Evolutionary conservation across 2,888 invertebrate species (phyloP).

Genomic region (Octonoba sinensis): DNA sequence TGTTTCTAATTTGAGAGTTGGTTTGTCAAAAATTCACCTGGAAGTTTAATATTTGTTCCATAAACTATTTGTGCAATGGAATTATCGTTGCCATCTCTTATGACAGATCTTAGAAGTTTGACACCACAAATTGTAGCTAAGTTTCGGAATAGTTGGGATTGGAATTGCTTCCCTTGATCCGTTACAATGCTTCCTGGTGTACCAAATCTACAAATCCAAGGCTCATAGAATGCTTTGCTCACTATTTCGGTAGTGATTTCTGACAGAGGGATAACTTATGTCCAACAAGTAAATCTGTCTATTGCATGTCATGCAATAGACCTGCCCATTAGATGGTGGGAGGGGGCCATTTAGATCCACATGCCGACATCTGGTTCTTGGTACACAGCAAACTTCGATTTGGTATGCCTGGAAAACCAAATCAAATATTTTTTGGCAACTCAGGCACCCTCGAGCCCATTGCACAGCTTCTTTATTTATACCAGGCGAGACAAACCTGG

Average conservation of each 20-base stretch:
- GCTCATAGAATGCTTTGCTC: constrained; percentile 68
- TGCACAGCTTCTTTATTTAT: no score
- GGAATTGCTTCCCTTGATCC: constrained; percentile 69
- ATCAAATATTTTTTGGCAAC: no score
- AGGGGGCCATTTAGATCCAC: constrained; percentile 46
- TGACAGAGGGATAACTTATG: constrained; percentile 69
- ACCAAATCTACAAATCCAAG: constrained; percentile 71
- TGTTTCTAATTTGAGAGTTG: background rate
- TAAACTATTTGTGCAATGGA: constrained; percentile 24
- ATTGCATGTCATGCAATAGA: constrained; percentile 3
- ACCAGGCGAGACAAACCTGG: background rate
- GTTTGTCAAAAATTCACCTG: constrained; percentile 28
- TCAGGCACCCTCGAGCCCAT: no score
- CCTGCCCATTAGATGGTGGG: constrained; percentile 20
- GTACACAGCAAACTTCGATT: background rate
- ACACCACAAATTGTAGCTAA: constrained; percentile 1
- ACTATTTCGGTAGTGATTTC: constrained; percentile 71
- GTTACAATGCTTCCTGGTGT: constrained; percentile 69
- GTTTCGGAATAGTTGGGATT: constrained; percentile 58
- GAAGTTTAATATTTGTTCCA: constrained; percentile 16
- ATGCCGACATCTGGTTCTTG: background rate
- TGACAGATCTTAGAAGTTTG: constrained; percentile 19
- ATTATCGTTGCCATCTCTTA: constrained; percentile 14
- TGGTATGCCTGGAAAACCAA: background rate
- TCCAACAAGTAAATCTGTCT: constrained; percentile 70